Base-by-base conservation (phyloP, 2,113 vertebrate species). In the Salvelinus namaycush region DNA sequence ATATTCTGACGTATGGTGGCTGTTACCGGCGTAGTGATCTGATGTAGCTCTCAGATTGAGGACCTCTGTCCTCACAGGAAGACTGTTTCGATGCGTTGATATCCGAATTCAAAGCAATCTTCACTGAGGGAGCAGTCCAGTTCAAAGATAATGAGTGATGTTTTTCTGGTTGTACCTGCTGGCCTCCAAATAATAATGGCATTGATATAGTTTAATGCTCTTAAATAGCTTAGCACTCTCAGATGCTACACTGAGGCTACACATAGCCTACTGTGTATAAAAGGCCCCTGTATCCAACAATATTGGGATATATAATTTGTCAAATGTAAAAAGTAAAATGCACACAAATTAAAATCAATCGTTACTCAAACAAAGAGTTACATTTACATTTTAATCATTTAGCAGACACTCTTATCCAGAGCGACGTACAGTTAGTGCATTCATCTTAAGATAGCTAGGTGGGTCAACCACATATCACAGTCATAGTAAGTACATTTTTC, bases 201-300 rank as follows among this genome's bases (percentile, higher is more conserved):
- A n/a, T 72, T 48, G 64, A 71, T 26, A 16, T 51, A n/a, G 48
- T 86, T 75, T 80, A 74, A 84, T 81, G 87, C 83, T 85, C 49
- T 27, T 0, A 66, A 73, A 66, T 70, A 70, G 80, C 79, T 73
- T 76, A 69, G 79, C 54, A 4, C 9, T 77, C 29, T 78, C 24
- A 29, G 70, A 26, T 71, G 82, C 76, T 68, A 69, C 57, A 24
- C 66, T 80, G 62, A 77, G 44, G 75, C 57, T 79, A 86, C 68
- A 54, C 16, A 18, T 68, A 51, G 48, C 1, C 51, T 54, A 66
- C 18, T 13, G 18, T 8, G n/a, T 62, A 62, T 62, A 62, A n/a
- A 62, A 62, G 59, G 59, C 51, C 51, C 16, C 12, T 18, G 59
- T 22, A 62, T 22, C n/a, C 18, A 22, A 62, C 59, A 18, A 54